Conservation (phyloP, 2,797 vertebrate species). For the Enteromius treurensis region DNA sequence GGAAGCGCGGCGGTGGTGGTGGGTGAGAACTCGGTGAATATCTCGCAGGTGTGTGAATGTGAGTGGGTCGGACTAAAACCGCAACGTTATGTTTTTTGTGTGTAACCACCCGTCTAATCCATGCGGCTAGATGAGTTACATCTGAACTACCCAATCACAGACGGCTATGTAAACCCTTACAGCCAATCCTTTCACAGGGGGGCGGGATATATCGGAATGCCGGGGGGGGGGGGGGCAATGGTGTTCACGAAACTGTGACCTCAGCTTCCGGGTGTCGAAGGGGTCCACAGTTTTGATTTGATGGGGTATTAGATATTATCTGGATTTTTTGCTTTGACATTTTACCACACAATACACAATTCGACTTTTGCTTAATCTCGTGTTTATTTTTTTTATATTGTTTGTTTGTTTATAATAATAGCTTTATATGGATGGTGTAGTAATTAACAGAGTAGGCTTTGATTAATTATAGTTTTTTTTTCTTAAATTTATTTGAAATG, state of each 20-base stretch:
- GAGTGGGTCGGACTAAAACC: conserved; percentile 14
- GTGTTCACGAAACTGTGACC: not conserved
- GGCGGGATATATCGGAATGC: conserved; percentile 2
- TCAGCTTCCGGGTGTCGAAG: conserved; percentile 23
- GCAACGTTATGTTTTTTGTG: conserved; percentile 3
- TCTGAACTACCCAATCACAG: not conserved
- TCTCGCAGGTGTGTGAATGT: not conserved
- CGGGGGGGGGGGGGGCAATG: not conserved
- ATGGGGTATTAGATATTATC: not conserved
- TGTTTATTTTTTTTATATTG: not conserved
- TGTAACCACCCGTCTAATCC: not conserved
- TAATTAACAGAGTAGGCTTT: not conserved
- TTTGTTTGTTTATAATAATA: not conserved
- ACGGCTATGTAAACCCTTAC: not conserved
- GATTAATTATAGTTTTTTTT: too few relatives aligned
- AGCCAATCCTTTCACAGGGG: not conserved
- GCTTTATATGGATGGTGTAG: not conserved
- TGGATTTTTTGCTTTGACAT: not conserved
- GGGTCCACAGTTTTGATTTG: not conserved
- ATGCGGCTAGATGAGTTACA: conserved; percentile 5
- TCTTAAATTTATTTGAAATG: not conserved
- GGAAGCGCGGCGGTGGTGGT: not conserved
- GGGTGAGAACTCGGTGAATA: not conserved
- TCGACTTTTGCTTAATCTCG: not conserved
- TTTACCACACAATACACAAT: not conserved